phyloP scores from a whole-genome alignment of 2,113 vertebrate genomes.

The Tragelaphus buxtoni region DNA sequence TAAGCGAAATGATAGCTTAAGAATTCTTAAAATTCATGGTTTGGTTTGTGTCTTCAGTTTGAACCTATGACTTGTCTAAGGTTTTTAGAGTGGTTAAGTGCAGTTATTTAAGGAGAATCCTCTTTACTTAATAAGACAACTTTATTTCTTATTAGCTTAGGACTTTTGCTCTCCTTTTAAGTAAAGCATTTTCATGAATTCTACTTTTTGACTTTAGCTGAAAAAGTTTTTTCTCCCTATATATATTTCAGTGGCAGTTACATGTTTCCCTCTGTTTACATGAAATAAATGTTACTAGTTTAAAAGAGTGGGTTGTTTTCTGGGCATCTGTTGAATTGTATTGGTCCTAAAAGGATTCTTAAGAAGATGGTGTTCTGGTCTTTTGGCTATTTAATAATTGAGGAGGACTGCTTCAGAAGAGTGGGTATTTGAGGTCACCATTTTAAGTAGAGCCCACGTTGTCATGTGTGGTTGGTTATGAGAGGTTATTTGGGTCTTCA shows the following conservation, averaged over 20 bases:
- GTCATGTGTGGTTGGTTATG: constrained; percentile 21
- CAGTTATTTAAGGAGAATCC: constrained; percentile 20
- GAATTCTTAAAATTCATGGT: neutral
- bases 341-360: neutral
- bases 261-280: constrained; percentile 24
- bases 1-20: constrained; percentile 20
- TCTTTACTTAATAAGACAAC: neutral
- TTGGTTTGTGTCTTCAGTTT: constrained; percentile 28
- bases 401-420: neutral
- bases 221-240: neutral
- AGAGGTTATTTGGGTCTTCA: constrained; percentile 46
- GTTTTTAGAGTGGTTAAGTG: neutral
- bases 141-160: constrained; percentile 4
- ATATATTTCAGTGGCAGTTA: neutral
- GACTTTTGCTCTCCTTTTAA: neutral
- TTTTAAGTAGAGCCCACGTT: constrained; percentile 20
- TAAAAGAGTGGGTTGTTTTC: constrained; percentile 7
- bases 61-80: neutral
- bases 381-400: constrained; percentile 1
- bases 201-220: neutral
- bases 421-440: constrained; percentile 2
- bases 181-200: constrained; percentile 11
- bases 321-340: neutral
- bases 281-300: constrained; percentile 48
- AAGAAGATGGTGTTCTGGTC: constrained; percentile 19